Base-by-base conservation (phyloP, 2,888 invertebrate genomes). In the Heliconius sara region DNA sequence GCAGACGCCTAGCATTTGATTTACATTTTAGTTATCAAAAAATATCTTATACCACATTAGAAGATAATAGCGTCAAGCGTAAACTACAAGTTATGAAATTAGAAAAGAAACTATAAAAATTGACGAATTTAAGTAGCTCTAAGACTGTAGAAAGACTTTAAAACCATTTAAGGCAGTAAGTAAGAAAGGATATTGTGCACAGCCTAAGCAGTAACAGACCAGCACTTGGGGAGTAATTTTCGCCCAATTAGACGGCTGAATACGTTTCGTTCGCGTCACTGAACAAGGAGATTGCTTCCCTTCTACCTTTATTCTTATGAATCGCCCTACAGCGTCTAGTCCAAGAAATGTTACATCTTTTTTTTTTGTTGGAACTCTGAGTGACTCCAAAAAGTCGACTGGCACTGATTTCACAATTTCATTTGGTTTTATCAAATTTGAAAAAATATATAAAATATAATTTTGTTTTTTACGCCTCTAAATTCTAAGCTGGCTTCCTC, bases 221-320 rank as follows among this genome's bases (percentile, higher is more conserved):
- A 88, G 87, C 88, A 88, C 88, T 89, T 86, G 88, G 87, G 87
- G 86, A 86, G 91, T 92, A 91, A 92, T 93, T 88, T 86, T 91
- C 89, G 88, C 87, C 89, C 93, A 93, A 94, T 94, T 93, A 93
- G 89, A 86, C 87, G 87, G 87, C 86, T 89, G 89, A 89, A 88
- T 90, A 89, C 91, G 88, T 85, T 86, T 86, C 86, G 80, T 83
- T 84, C 89, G 91, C 90, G 87, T 89, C 90, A 89, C 88, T 91
- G 89, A 86, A 84, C 90, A 86, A 84, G 86, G 89, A 91, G 90
- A 93, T 91, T 93, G 90, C 88, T 87, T 87, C 86, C 85, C 85
- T 84, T 85, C 84, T 83, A 83, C 85, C 84, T 85, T 86, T 83
- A 85, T 84, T 85, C 86, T 85, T 83, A 85, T 83, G 85, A 85